Evolutionary conservation across 2,113 vertebrate species (phyloP), one percentile per base, ranked within the genome.

Genomic region (Callorhinus ursinus): DNA sequence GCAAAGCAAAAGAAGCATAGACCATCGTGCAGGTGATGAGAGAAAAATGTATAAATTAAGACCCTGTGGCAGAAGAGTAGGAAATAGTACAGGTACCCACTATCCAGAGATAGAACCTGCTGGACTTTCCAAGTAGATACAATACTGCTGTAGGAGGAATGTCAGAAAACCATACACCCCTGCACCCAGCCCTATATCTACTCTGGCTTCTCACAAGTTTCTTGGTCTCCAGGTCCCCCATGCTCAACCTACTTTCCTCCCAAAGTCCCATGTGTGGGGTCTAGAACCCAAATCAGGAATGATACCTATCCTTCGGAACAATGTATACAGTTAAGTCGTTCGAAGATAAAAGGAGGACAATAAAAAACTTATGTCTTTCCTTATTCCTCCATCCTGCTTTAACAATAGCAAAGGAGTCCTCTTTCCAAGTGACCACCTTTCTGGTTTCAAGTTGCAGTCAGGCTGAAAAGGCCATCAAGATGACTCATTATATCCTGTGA

Each of bases 21-120:
- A 46, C 2, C 16, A 22, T 0, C 7, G 5, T n/a, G 9, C 19
- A 15, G 14, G 16, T 49, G 8, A 51, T 4, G 46, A 22, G 11
- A 53, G 7, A 46, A 59, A 39, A 31, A 12, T 7, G 15, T 51
- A 31, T 46, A 13, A 26, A 15, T 18, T 31, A 46, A 80, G 51
- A 53, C 71, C 63, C 4, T 39, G 19, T 21, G 42, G n/a, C 14
- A 49, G 39, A 16, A 22, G 5, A 76, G 15, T 2, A 46, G 26
- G 55, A 46, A 61, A 21, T 7, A 55, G 2, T 33, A 13, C 0
- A 31, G 39, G 46, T 4, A 6, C 7, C 7, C 16, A 31, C 18
- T 2, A 0, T 84, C 19, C n/a, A 49, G 81, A 33, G 21, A 10
- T 0, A 53, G 53, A 42, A 26, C 1, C 53, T 46, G 3, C 28